Evolutionary conservation across 2,888 invertebrate genomes (phyloP).

Genomic region (Chloromyia formosa): DNA sequence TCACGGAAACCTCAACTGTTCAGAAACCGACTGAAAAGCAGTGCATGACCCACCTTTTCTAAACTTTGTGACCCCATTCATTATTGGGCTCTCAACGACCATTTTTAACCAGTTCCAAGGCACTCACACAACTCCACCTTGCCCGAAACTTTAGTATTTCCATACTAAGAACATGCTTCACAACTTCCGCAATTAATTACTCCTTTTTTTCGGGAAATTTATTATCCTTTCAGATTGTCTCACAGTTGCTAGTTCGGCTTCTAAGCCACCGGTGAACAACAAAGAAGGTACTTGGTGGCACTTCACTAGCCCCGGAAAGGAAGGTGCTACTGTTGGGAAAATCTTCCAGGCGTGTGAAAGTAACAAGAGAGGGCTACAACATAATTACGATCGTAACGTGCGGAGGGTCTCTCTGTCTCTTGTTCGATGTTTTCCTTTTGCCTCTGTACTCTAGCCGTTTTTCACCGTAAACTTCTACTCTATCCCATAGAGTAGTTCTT

Average conservation of each 20-base stretch:
- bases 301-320: background rate
- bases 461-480: no score
- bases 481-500: no score
- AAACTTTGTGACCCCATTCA: background rate
- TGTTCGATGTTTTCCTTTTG: background rate
- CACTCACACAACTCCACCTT: background rate
- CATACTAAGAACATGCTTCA: background rate
- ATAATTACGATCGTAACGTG: constrained; percentile 12
- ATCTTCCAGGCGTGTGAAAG: background rate
- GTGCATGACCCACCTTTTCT: no score
- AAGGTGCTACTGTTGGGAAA: background rate
- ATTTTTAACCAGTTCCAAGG: background rate
- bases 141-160: background rate
- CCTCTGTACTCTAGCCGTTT: background rate
- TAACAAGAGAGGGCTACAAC: constrained; percentile 8
- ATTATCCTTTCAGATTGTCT: constrained; percentile 6
- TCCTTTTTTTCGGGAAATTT: constrained; percentile 13
- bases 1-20: no score
- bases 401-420: background rate
- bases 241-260: background rate
- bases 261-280: background rate
- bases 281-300: background rate
- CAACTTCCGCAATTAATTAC: constrained; percentile 30
- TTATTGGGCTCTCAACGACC: background rate
- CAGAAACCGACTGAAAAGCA: no score